These are phyloP conservation scores for Dendrocincla fuliginosa DNA, from an alignment of 2,797 vertebrate species.

Conservation along the genomic window DNA sequence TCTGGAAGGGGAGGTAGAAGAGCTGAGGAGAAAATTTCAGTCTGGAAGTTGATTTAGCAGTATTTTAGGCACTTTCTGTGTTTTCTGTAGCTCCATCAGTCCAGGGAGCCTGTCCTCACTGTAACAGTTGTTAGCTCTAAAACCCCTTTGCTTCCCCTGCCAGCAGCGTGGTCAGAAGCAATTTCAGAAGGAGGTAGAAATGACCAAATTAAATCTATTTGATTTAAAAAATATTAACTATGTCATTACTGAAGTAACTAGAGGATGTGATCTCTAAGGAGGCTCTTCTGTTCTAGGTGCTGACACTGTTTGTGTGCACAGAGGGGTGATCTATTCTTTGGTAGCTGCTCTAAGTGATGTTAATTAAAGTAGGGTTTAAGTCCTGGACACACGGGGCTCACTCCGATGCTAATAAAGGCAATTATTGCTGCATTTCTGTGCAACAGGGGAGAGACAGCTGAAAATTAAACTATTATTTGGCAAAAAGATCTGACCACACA, in stretches of 20 bases:
- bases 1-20: neutral
- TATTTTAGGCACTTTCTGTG: neutral
- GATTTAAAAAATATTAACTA: neutral
- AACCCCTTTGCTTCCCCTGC: neutral
- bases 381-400: neutral
- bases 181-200: neutral
- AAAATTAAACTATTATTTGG: neutral
- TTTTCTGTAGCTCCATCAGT: neutral
- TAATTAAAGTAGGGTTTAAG: neutral
- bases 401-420: neutral
- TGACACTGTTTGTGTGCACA: neutral
- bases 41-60: neutral
- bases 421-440: neutral
- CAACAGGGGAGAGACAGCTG: neutral
- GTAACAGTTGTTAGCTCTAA: neutral
- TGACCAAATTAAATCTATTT: neutral
- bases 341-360: neutral
- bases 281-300: neutral
- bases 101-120: neutral
- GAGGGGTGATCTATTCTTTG: neutral
- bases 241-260: neutral
- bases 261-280: neutral
- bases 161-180: neutral
- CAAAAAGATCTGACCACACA: neutral
- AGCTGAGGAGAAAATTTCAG: neutral